Evolutionary conservation across 1,140 invertebrate genomes (phyloP), one percentile per base, ranked within the genome.

Genomic region (Ooceraea biroi): DNA sequence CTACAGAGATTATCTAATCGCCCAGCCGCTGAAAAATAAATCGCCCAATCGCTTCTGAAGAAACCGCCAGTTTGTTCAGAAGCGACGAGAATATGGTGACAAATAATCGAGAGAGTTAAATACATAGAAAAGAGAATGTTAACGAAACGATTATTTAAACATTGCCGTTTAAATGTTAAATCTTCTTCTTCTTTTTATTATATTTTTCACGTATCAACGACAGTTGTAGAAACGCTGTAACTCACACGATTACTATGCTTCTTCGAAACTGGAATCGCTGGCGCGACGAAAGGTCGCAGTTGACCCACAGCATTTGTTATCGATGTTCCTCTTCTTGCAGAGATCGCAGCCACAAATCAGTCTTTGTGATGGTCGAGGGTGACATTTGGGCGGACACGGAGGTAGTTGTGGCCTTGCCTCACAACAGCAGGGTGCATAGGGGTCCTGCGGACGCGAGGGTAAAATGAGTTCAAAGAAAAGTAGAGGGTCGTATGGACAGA

Each of bases 341-440:
- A 84, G 74, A 41, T 91, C 88, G 22, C 90, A 91, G 8, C 41
- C 46, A 7, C 90, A 91, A 0, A 30, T 80, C 17, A 83, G 22
- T 57, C 89, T 68, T 4, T 85, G 87, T 74, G 82, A 50, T 55
- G 52, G 48, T 17, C 77, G 73, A 46, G 8, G 27, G 17, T 83
- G 57, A 30, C 36, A 22, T 73, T 82, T 89, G 0, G 89, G 88
- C 11, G 90, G 89, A 61, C 90, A 91, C 44, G 87, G 87, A 2
- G 60, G 78, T 17, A 46, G 61, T 14, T 77, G 55, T 25, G 71
- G 25, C 30, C 83, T 84, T 0, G 10, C 17, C 2, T 85, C 60
- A 41, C 84, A 89, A 48, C 78, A 84, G 14, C 71, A 72, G 0
- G 84, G 74, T 8, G 82, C 82, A 55, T 68, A 88, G 50, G 90